Evolutionary conservation across 2,888 invertebrate species (phyloP), one percentile per base, ranked within the genome.

Genomic region (Clusia tigrina): DNA sequence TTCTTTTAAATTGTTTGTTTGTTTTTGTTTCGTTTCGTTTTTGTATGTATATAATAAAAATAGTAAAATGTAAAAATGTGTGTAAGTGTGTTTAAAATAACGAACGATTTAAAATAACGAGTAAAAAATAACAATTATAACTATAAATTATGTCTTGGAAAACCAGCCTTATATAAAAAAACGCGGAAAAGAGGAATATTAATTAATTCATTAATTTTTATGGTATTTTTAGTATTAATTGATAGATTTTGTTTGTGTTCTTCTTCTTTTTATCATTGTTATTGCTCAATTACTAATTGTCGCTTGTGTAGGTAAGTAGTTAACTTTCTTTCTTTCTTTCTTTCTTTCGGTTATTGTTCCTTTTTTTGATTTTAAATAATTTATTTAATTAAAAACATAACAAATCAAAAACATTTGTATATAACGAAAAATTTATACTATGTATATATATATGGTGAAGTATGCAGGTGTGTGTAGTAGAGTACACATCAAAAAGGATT

Each of bases 71-170:
- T 48, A 48, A 22, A 48, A 20, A 15, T 42, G 42, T 42, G 9
- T 42, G n/a, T 20, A 48, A 22, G 18, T 48, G 22, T 20, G n/a
- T 42, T 56, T 42, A 46, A 20, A 32, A 24, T 42, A 46, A 56
- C 22, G 37, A 37, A 24, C n/a, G n/a, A n/a, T n/a, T n/a, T n/a
- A n/a, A n/a, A n/a, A n/a, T n/a, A n/a, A n/a, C n/a, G n/a, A n/a
- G n/a, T n/a, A 54, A 60, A 64, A 65, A 63, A 63, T 62, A 58
- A n/a, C n/a, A n/a, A n/a, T n/a, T n/a, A n/a, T n/a, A n/a, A n/a
- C n/a, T n/a, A n/a, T 62, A 73, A 75, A 82, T 83, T 82, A 83
- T 83, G 83, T 83, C 83, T 82, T 83, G 83, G 82, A 82, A 81
- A 80, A 81, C 83, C 83, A 83, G 83, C 83, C 83, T 83, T 83